Conservation (phyloP, 2,888 invertebrate species). For the Idaea biselata region DNA sequence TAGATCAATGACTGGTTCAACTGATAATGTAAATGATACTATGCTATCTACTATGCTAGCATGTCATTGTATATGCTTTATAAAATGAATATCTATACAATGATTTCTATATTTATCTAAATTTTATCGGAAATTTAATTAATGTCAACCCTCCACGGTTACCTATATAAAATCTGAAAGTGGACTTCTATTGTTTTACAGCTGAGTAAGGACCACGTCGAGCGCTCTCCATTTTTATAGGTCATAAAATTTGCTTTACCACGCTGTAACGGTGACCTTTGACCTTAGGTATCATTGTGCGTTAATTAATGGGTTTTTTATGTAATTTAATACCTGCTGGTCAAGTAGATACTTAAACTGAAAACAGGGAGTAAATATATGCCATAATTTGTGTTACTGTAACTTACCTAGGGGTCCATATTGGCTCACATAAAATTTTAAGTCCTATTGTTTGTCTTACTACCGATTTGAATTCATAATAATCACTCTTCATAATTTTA, state of each 20-base stretch:
- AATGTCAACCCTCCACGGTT: not conserved
- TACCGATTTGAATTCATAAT: no score
- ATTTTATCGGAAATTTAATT: conserved; percentile 12
- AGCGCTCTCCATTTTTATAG: not conserved
- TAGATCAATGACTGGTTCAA: no score
- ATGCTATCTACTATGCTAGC: no score
- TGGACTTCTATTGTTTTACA: conserved; percentile 8
- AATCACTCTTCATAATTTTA: no score
- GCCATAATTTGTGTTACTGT: not conserved
- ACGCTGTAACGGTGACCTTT: not conserved
- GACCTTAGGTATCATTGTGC: conserved; percentile 3
- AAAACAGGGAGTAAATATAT: not conserved
- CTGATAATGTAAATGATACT: no score
- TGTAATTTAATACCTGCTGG: not conserved
- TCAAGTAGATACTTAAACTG: not conserved
- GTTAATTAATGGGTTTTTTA: not conserved
- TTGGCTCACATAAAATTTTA: no score
- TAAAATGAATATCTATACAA: no score
- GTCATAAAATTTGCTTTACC: conserved; percentile 3
- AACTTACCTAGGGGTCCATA: no score
- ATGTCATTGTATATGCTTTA: no score
- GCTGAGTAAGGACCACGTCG: not conserved
- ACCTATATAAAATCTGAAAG: conserved; percentile 8
- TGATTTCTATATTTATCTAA: conserved; percentile 3
- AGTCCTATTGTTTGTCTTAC: no score